phyloP scores from a whole-genome alignment of 2,888 invertebrate genomes.

The Temnothorax ravouxi region DNA sequence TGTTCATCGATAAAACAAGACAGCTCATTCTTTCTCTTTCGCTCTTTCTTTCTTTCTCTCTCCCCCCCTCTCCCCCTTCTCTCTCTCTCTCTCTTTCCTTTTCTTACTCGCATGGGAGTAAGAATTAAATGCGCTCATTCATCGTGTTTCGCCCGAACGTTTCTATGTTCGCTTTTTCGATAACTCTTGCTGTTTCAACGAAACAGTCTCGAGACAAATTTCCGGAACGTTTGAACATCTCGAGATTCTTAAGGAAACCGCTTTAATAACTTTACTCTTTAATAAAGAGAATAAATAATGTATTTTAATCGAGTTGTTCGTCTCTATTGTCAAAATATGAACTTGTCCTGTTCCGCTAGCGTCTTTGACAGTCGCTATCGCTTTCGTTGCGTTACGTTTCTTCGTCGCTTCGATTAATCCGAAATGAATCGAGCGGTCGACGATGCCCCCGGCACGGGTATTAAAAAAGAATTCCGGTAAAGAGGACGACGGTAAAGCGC shows the following conservation, averaged over 20 bases:
- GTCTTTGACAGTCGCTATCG: background rate
- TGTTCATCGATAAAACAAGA: constrained; percentile 14
- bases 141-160: constrained; percentile 13
- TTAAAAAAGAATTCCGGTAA: constrained; percentile 51
- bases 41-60: background rate
- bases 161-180: background rate
- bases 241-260: background rate
- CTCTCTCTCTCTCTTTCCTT: background rate
- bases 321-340: background rate
- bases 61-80: background rate
- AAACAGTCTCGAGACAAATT: background rate
- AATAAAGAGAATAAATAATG: background rate
- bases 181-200: background rate
- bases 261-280: background rate
- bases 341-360: background rate
- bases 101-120: background rate
- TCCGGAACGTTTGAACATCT: background rate
- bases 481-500: constrained; percentile 23
- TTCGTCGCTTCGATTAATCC: background rate
- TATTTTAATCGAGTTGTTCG: background rate
- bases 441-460: background rate
- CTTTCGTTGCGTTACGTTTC: constrained; percentile 19
- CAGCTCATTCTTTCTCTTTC: background rate
- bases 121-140: constrained; percentile 26
- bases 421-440: constrained; percentile 10